Evolutionary conservation across 1,140 invertebrate genomes (phyloP), one percentile per base, ranked within the genome.

Genomic region (Brachionus rotundiformis): DNA sequence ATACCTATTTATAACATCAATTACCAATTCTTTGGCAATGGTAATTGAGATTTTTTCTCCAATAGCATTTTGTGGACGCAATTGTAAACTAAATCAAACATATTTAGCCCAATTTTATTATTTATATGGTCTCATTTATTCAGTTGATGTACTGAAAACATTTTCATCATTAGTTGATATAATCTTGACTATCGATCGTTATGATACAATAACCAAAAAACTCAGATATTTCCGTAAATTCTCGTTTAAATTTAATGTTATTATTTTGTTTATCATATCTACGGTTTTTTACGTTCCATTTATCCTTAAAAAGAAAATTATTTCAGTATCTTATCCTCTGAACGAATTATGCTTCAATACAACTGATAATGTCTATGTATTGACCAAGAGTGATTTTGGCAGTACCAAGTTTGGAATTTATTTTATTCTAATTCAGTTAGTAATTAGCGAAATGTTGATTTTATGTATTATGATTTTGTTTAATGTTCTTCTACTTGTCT

Each of bases 91-190:
- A 44, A 73, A 41, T 25, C 19, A 73, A 41, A 73, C 68, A 25
- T 73, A 44, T 44, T 44, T 44, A 11, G 10, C 68, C 25, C 68
- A 73, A 47, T 44, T 73, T 8, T 73, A 25, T 41, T 44, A 73
- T 29, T 73, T 73, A 27, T 73, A 44, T 16, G 68, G 68, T 44
- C 36, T 73, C 27, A 73, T 73, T 3, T 73, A 73, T 13, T 73
- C 41, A 5, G 68, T 41, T 11, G 68, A 73, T 44, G 68, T 44
- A 23, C 41, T 73, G 16, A 41, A 73, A 44, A 73, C 68, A 44
- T 73, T 44, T 44, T 73, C 68, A 27, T 73, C 68, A 44, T 31
- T 73, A 73, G 44, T 73, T 8, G 68, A 73, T 27, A 73, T 73
- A 4, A 47, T 73, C 44, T 16, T 73, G 44, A 73, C 68, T 13